Conservation (phyloP, 2,113 vertebrate genomes). For the Stictonetta naevosa region DNA sequence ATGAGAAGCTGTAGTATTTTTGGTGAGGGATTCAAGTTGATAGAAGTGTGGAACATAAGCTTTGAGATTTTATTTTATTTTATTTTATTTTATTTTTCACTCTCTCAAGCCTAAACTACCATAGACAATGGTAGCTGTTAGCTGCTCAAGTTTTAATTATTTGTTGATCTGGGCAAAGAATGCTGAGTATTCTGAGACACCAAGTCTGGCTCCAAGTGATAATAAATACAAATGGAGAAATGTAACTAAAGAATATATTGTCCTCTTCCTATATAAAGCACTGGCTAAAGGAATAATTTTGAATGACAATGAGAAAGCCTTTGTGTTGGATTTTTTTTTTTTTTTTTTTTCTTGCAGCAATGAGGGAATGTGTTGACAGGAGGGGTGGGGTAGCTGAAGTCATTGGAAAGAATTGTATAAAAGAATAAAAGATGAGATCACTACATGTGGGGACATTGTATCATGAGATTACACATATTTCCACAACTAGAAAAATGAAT, state of each 20-base stretch:
- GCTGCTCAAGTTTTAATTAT: conserved; percentile 61
- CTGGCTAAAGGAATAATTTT: conserved; percentile 37
- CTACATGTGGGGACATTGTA: background rate
- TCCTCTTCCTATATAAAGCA: conserved; percentile 23
- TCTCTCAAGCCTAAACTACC: conserved; percentile 48
- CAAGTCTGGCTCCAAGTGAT: conserved; percentile 31
- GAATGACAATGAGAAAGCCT: conserved; percentile 41
- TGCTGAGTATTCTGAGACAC: conserved; percentile 41
- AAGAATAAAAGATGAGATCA: conserved; percentile 36
- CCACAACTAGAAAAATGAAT: background rate
- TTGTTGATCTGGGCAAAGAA: conserved; percentile 63
- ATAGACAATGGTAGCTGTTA: conserved; percentile 21
- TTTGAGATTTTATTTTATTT: conserved; percentile 45
- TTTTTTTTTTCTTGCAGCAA: conserved; percentile 12
- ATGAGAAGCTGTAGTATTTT: conserved; percentile 28
- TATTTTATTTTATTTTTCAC: conserved; percentile 31
- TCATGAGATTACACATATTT: background rate
- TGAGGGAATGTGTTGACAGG: conserved; percentile 31
- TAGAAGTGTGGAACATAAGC: conserved; percentile 41
- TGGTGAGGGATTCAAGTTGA: conserved; percentile 14
- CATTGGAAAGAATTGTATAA: background rate
- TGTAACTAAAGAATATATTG: conserved; percentile 10
- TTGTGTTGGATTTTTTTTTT: background rate
- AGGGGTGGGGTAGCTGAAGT: background rate
- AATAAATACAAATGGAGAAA: conserved; percentile 58